A percentile compares a stretch with the other conserved stretches of the same genome.
Evolutionary conservation across 2,113 vertebrate species (phyloP).

Genomic region (Asarcornis scutulata): DNA sequence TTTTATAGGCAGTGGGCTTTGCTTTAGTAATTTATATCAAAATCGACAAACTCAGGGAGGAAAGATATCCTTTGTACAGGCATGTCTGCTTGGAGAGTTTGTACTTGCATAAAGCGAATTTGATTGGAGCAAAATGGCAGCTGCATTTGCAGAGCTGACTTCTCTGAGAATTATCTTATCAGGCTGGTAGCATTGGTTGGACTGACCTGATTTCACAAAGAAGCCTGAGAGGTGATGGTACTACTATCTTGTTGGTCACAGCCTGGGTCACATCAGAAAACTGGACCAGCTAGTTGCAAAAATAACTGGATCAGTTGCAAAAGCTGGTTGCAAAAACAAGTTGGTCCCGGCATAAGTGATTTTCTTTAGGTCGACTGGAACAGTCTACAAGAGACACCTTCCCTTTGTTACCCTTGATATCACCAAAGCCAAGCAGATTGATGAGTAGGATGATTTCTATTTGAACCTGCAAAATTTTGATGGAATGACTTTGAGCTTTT

Average conservation of each 20-base stretch:
- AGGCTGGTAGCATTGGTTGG: neutral
- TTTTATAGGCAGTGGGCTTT: constrained; percentile 17
- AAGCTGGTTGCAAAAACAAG: neutral
- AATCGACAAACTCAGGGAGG: neutral
- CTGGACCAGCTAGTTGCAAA: neutral
- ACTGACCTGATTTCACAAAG: neutral
- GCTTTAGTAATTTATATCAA: neutral
- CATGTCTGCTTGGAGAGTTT: neutral
- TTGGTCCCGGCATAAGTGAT: neutral
- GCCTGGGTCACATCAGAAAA: neutral
- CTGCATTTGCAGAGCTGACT: neutral
- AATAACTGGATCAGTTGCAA: neutral
- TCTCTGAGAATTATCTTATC: neutral
- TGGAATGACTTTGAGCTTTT: neutral
- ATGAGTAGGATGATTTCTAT: neutral
- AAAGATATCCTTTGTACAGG: neutral
- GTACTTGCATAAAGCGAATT: neutral
- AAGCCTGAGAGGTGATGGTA: neutral
- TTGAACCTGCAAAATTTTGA: neutral
- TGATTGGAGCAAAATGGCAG: neutral
- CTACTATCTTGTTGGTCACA: neutral
- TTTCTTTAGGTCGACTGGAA: neutral
- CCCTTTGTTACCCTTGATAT: neutral
- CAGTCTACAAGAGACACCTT: neutral
- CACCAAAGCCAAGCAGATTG: neutral